Conservation (phyloP, 2,113 vertebrate species). For the Heteronetta atricapilla region DNA sequence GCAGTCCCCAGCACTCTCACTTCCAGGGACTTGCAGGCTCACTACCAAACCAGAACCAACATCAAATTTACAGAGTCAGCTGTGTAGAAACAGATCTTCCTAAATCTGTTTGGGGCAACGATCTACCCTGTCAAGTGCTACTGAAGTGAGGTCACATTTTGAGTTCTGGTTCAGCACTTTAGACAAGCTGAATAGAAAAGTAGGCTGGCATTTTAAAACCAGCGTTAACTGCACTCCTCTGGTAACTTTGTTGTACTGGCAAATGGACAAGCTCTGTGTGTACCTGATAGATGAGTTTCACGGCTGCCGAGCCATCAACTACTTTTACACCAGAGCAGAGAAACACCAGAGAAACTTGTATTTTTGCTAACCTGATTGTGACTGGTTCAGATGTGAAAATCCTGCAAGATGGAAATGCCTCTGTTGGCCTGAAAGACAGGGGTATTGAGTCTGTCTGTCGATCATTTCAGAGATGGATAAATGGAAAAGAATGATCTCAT, state of each 20-base stretch:
- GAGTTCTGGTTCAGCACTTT: neutral
- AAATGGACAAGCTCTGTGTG: accelerated
- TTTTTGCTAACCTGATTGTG: neutral
- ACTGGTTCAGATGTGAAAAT: neutral
- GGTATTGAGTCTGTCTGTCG: neutral
- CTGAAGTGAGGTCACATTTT: neutral
- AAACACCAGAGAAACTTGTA: neutral
- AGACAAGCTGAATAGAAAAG: neutral
- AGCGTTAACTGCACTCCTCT: neutral
- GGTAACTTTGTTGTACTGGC: neutral
- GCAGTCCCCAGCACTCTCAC: neutral
- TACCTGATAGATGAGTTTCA: neutral
- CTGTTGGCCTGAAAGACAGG: neutral
- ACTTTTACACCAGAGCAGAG: neutral
- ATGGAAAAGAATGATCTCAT: neutral
- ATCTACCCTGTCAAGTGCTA: neutral
- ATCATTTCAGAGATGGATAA: neutral
- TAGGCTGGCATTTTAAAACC: neutral
- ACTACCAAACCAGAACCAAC: neutral
- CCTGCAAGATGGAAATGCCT: neutral
- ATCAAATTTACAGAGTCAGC: neutral
- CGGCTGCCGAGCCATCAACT: accelerated
- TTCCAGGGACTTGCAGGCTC: neutral
- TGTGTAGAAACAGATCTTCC: neutral
- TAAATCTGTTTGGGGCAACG: neutral